These are phyloP conservation scores for Cryptoblepharus egeriae DNA, from an alignment of 2,797 vertebrate species.

Conservation along the genomic window DNA sequence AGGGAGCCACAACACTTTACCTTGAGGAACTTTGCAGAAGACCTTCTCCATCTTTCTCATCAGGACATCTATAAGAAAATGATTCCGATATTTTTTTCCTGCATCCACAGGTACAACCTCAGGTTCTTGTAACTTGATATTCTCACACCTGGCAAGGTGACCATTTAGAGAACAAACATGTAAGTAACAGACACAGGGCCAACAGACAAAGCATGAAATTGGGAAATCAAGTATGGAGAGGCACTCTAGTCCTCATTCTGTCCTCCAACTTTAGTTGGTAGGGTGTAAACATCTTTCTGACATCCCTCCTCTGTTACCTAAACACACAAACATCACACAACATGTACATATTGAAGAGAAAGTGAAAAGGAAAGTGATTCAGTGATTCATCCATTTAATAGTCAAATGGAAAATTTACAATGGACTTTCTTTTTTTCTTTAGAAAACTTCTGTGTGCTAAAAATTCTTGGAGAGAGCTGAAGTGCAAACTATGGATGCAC, in stretches of 20 bases:
- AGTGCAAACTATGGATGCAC: not conserved
- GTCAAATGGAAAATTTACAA: no score
- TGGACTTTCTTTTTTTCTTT: no score
- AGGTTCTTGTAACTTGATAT: conserved; percentile 74
- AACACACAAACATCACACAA: not conserved
- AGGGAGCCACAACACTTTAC: conserved; percentile 22
- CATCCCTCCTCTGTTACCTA: not conserved
- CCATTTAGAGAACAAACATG: conserved; percentile 24
- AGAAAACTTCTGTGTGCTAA: not conserved
- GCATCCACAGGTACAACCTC: conserved; percentile 72
- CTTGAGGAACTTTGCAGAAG: conserved; percentile 60
- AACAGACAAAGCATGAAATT: not conserved
- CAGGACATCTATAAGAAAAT: conserved; percentile 76
- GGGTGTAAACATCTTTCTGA: not conserved
- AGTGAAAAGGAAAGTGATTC: not conserved
- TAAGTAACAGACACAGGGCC: not conserved
- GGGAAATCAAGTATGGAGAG: not conserved
- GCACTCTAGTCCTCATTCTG: not conserved
- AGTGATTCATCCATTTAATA: not conserved
- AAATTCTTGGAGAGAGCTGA: not conserved
- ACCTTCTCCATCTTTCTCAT: conserved; percentile 77
- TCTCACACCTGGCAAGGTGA: conserved; percentile 70
- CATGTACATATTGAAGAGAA: not conserved
- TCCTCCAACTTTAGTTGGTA: not conserved
- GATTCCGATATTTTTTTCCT: conserved; percentile 74